These are phyloP conservation scores for Archegozetes longisetosus DNA, from an alignment of 1,140 invertebrate species.

Conservation along the genomic window DNA sequence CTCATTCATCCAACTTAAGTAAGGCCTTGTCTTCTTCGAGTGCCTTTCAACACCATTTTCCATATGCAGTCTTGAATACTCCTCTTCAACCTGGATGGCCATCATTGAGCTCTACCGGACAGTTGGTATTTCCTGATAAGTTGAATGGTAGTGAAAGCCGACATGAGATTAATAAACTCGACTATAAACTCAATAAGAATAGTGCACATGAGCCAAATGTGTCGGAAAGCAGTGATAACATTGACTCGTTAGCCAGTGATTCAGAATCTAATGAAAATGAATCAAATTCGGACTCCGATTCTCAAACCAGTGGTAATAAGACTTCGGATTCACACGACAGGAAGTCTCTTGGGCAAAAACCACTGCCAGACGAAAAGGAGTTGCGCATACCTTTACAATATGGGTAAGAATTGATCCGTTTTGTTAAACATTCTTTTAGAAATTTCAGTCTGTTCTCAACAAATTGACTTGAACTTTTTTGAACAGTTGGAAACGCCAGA, in stretches of 20 bases:
- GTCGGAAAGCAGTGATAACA: not conserved
- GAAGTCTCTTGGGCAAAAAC: slow-evolving; percentile 3
- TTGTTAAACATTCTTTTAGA: slow-evolving; percentile 10
- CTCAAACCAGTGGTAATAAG: not conserved
- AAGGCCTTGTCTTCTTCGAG: not conserved
- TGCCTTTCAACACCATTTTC: not conserved
- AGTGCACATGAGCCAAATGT: not conserved
- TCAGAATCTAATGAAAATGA: not conserved
- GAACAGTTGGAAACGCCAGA: slow-evolving; percentile 61
- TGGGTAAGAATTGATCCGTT: slow-evolving; percentile 32
- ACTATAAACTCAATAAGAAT: not conserved
- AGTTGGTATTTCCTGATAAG: not conserved
- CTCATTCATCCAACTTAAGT: not conserved
- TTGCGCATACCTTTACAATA: slow-evolving; percentile 53
- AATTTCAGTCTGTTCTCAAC: slow-evolving; percentile 9
- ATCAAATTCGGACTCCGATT: not conserved
- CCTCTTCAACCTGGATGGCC: not conserved
- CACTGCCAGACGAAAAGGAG: slow-evolving; percentile 34
- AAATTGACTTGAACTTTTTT: slow-evolving; percentile 29
- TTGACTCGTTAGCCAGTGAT: not conserved
- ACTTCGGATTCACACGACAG: not conserved
- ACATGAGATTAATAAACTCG: too few relatives aligned
- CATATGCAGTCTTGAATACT: not conserved
- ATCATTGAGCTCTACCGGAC: not conserved
- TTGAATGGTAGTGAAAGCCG: not conserved